Evolutionary conservation across 2,888 invertebrate species (phyloP).

Genomic region (Kryphioiulus occultus): DNA sequence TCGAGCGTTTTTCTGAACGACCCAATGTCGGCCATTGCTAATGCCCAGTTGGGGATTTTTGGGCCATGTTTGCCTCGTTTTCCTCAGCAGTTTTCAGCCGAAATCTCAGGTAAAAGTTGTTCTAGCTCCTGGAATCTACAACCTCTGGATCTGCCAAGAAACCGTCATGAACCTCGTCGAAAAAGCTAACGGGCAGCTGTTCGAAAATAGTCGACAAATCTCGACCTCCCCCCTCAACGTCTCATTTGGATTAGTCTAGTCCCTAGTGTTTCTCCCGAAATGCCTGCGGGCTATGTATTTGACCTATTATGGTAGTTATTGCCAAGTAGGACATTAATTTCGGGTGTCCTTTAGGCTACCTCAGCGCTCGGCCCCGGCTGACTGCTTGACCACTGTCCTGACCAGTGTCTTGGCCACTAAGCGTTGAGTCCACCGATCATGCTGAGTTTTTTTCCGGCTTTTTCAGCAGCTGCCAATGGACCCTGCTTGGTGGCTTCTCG

Average conservation of each 20-base stretch:
- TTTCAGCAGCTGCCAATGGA: not conserved
- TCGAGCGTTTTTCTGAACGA: not conserved
- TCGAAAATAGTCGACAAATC: not conserved
- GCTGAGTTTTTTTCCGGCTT: not conserved
- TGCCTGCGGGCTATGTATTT: conserved; percentile 35
- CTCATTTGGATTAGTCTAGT: not conserved
- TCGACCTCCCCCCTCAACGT: not conserved
- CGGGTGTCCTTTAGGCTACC: not conserved
- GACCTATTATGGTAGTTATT: conserved; percentile 31
- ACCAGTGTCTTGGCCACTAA: no score
- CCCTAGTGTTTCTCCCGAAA: conserved; percentile 15
- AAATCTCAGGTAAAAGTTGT: no score
- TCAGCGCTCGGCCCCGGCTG: not conserved
- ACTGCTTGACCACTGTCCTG: not conserved
- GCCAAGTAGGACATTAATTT: conserved; percentile 33
- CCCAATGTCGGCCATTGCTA: conserved; percentile 29
- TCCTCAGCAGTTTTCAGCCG: no score
- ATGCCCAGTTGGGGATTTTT: not conserved
- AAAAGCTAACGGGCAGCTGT: conserved; percentile 12
- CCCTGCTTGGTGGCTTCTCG: no score
- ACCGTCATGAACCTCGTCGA: not conserved
- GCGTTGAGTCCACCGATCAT: no score
- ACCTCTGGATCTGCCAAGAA: not conserved
- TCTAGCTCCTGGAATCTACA: not conserved
- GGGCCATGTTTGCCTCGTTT: not conserved